Evolutionary conservation across 2,113 vertebrate genomes (phyloP), one percentile per base, ranked within the genome.

Genomic region (Vimba vimba): DNA sequence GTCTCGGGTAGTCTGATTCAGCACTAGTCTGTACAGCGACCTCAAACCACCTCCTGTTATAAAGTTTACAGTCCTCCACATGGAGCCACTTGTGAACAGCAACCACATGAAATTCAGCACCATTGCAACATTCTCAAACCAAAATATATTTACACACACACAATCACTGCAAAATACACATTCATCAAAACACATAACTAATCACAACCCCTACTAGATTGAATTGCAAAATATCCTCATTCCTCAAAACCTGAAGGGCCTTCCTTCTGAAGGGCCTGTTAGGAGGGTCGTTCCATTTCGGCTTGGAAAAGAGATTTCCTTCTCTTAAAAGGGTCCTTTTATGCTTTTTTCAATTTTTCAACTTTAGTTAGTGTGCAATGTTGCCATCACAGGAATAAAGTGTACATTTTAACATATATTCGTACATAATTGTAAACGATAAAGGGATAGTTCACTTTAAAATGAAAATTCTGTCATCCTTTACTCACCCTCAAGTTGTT

Each of bases 21-120:
- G 57, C 83, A 85, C 8, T 47, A 57, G 69, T 83, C 50, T 83
- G 30, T 71, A 74, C 30, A 55, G 59, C 2, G 27, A 76, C 90
- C 91, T 89, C 91, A 91, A 90, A 91, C 90, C 90, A 91, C 89
- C 91, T 93, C 90, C 90, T 91, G 91, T 89, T 30, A 23, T 23
- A n/a, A 79, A 36, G 79, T 60, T 73, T 57, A 55, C 60, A 66
- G 39, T 43, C 59, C n/a, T 79, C 57, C 55, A 79, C 57, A 25
- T 43, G 36, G 33, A 79, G 57, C 55, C 57, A 62, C 33, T 80
- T 80, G 59, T 80, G 79, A 80, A 80, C n/a, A 27, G 59, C 59
- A 80, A 80, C 59, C 59, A 66, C 78, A 64, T 47, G 57, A 62
- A 27, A 64, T 80, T 64, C 78, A 47, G 78, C 15, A 80, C 59